Base-by-base conservation (phyloP, 92 coral and sea anemone species). In the Zoanthus gigantus region DNA sequence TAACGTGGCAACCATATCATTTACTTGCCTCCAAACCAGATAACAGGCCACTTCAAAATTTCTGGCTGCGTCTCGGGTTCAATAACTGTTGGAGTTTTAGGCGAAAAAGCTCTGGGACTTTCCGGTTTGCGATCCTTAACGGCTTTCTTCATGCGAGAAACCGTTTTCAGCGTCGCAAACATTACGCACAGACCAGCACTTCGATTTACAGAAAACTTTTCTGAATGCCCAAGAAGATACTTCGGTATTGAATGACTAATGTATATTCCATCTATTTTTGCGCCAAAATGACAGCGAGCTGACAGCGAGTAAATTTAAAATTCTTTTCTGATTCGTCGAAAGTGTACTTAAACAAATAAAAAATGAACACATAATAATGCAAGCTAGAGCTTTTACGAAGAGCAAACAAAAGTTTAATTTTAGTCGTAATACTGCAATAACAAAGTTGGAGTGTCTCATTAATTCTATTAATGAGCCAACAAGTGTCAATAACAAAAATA, bases 141-240 rank as follows among this genome's bases (percentile, higher is more conserved):
- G 29, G 89, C 92, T 75, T 93, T 91, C 90, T 95, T 95, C 98
- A 95, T 95, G 73, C 95, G 93, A 18, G 96, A 89, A 46, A 95
- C 94, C 14, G 96, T 89, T 72, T 92, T 90, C 76, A 95, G 88
- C 18, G 98, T 91, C 47, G 98, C 85, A 91, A 95, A 95, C 98
- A 95, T 95, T 74, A 42, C 89, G 76, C 34, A 72, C 52, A 12
- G 18, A 65, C 63, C 52, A 12, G 18, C 53, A 10, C 3, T 58
- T 17, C 75, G 77, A 69, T 47, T 32, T 61, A 23, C 17, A n/a
- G 32, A 48, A 23, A 18, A 87, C 63, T 81, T 81, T 81, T 81
- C 75, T 45, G 29, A 37, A 37, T 65, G 65, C 75, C 67, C 14
- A 28, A 46, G 71, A 63, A 28, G 63, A 81, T 57, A 18, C n/a